These are phyloP conservation scores for Scaeva pyrastri DNA, from an alignment of 2,888 invertebrate species.

Conservation along the genomic window DNA sequence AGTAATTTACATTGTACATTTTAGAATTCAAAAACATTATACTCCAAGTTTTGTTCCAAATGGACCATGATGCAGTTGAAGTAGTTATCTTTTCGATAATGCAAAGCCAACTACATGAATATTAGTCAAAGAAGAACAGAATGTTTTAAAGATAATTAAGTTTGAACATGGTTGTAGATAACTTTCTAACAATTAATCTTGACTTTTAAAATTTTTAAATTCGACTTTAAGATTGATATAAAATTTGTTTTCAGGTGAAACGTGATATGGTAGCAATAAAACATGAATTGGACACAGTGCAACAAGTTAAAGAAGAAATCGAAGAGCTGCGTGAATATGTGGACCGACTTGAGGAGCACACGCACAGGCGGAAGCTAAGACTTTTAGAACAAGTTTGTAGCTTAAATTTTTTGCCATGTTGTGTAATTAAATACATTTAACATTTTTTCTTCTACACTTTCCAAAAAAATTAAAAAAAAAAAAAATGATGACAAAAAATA, in stretches of 20 bases:
- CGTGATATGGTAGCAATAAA: constrained; percentile 98
- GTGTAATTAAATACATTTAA: constrained; percentile 81
- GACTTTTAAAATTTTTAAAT: no score
- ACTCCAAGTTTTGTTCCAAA: no score
- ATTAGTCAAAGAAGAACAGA: no score
- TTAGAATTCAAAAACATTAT: no score
- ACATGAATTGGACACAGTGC: constrained; percentile 96
- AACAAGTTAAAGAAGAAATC: constrained; percentile 97
- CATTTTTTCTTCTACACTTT: constrained; percentile 75
- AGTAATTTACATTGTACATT: no score
- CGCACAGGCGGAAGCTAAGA: constrained; percentile 94
- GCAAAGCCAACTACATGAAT: no score
- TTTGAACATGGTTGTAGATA: no score
- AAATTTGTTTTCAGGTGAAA: constrained; percentile 87
- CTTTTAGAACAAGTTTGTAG: constrained; percentile 94
- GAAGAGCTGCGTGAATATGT: constrained; percentile 96
- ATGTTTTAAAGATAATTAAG: no score
- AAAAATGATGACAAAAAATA: constrained; percentile 45
- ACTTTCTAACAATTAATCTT: no score
- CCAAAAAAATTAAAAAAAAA: constrained; percentile 40
- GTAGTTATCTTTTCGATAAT: no score
- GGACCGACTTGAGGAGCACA: constrained; percentile 95
- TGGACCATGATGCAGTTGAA: no score
- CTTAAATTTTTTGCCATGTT: constrained; percentile 84
- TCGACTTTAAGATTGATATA: no score